Base-by-base conservation (phyloP, 2,888 invertebrate species). In the Nomada ruficornis region DNA sequence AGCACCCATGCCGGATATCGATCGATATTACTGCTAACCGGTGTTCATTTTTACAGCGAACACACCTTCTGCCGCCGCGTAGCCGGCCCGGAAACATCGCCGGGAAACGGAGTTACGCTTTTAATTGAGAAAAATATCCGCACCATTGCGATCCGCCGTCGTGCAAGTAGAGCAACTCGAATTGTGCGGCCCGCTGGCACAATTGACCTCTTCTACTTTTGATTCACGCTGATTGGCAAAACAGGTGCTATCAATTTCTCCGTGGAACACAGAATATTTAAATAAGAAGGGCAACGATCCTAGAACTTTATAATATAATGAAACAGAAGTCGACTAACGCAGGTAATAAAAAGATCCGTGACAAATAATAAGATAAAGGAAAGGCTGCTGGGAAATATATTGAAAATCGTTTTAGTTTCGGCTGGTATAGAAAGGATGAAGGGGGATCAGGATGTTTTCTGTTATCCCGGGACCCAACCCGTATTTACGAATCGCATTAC, bases 81-180 rank as follows among this genome's bases (percentile, higher is more conserved):
- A 23, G 11, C 11, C 15, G 3, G 26, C 1, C 0, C 10, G 52
- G 57, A 57, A 57, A 23, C 57, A 7, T 54, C n/a, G 23, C 15
- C 26, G 50, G 44, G 57, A 47, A 72, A 68, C 77, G 77, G 57
- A 54, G 73, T 78, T 68, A 26, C 64, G 52, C 15, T 52, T 71
- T 65, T 80, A 80, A 80, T 77, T 77, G 79, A 76, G 79, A 78
- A 78, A 79, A 69, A 80, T 78, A 78, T 72, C 78, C 67, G 63
- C 10, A 29, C 52, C 20, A 73, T 78, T 78, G 57, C 68, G 63
- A 69, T 75, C 42, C 55, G 7, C 15, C 20, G 13, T 15, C 44
- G 13, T 3, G 13, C n/a, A 4, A 36, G 36, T 5, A 18, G 10
- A 11, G 44, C 64, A 3, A 52, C 15, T 64, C 42, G 69, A 70